phyloP scores from a whole-genome alignment of 2,797 vertebrate genomes.

The Lagocephalus sceleratus region DNA sequence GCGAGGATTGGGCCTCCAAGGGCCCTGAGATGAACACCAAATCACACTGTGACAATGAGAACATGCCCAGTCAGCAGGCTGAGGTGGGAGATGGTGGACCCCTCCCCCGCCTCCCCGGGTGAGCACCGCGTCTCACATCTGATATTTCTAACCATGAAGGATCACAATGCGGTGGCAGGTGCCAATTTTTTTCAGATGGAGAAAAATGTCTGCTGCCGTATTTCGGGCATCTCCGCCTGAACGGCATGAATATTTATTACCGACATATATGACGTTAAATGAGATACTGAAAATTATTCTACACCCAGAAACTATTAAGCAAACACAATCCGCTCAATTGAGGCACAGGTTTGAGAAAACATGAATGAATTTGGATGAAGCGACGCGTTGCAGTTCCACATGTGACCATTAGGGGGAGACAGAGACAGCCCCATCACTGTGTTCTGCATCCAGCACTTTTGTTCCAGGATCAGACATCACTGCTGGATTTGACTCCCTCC shows the following conservation, averaged over 20 bases:
- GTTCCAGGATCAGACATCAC: constrained; percentile 49
- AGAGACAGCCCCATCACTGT: constrained; percentile 61
- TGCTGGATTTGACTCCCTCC: constrained; percentile 45
- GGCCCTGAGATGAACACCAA: constrained; percentile 50
- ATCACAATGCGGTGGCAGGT: constrained; percentile 58
- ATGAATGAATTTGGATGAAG: constrained; percentile 7
- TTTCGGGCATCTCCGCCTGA: constrained; percentile 6
- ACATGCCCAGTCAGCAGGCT: constrained; percentile 74
- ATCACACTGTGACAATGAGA: constrained; percentile 58
- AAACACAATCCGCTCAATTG: too few species aligned
- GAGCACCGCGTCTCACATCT: constrained; percentile 64
- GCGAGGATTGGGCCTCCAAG: constrained; percentile 52
- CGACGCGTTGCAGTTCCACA: constrained; percentile 34
- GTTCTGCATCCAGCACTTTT: constrained; percentile 37
- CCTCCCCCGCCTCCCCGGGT: constrained; percentile 10
- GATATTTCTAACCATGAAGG: constrained; percentile 77
- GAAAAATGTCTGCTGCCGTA: constrained; percentile 48
- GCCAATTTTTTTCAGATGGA: constrained; percentile 63
- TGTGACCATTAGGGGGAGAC: constrained; percentile 75
- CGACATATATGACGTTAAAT: too few species aligned
- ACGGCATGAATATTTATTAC: constrained; percentile 27
- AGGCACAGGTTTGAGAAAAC: not conserved
- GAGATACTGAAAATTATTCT: too few species aligned
- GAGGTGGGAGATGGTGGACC: constrained; percentile 20
- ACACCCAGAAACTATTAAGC: too few species aligned